Evolutionary conservation across 1,140 invertebrate species (phyloP), one percentile per base, ranked within the genome.

Genomic region (Drosophila willistoni): DNA sequence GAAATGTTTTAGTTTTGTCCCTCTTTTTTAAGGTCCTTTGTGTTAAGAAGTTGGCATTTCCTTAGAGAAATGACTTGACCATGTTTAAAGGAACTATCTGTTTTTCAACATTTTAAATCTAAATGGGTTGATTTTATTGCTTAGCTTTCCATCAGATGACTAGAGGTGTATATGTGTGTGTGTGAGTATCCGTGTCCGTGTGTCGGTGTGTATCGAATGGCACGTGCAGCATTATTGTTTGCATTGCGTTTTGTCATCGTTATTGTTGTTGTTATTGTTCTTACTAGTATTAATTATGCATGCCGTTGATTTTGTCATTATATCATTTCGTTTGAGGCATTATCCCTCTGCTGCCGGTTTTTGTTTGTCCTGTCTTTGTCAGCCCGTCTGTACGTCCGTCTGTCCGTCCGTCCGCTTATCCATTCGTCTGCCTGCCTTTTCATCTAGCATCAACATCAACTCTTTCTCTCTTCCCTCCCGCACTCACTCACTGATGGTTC

Each of bases 291-390:
- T 87, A 73, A 79, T 83, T 73, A 87, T 73, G 79, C 69, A 83
- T 71, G 63, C 36, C 64, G 68, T 68, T 79, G 65, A 75, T 81
- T 74, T 72, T 57, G 57, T 33, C 65, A 87, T 86, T 86, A 86
- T 79, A 75, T 74, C 83, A 86, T 68, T 73, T 71, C 63, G 79
- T 77, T 82, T 73, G 71, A 77, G 76, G 83, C 62, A 82, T 86
- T 86, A 83, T 79, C 69, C 70, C 61, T 42, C 55, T 67, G 51
- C 63, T 62, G 33, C 9, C 17, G 44, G 44, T 51, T 51, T 22
- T 51, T 51, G 44, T 51, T 51, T 51, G 19, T 51, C 44, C 44
- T 39, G 36, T 13, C 36, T 13, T 39, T 29, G 29, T 29, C 29
- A 29, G 29, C 2, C 34, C 10, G 34, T 19, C 47, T 9, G 12